Conservation (phyloP, 64 coral and sea anemone species). For the Pocillopora damicornis region DNA sequence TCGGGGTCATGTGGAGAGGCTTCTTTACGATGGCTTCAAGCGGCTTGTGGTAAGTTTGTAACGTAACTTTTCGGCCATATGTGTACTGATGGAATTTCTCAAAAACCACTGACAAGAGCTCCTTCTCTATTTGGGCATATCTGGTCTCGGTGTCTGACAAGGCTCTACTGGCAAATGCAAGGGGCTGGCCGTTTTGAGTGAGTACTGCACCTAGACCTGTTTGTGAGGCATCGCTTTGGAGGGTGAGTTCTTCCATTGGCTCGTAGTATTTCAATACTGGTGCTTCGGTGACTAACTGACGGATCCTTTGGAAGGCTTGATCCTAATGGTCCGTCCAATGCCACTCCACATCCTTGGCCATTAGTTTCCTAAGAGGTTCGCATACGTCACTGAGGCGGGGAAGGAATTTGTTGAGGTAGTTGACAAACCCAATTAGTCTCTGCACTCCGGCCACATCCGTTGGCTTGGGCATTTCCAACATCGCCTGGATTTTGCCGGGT, state of each 20-base stretch:
- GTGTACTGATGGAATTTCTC: constrained; percentile 57
- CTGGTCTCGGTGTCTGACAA: constrained; percentile 22
- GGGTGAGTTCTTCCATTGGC: not conserved
- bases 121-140: constrained; percentile 57
- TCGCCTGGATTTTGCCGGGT: not conserved
- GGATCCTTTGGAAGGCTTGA: constrained; percentile 4
- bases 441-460: constrained; percentile 8
- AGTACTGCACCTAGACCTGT: constrained; percentile 33
- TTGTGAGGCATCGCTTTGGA: constrained; percentile 37
- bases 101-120: constrained; percentile 44
- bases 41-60: constrained; percentile 38
- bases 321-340: not conserved
- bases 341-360: constrained; percentile 20
- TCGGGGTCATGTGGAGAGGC: too few species aligned
- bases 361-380: constrained; percentile 29
- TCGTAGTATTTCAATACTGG: constrained; percentile 30
- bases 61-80: constrained; percentile 14
- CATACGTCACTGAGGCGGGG: constrained; percentile 15
- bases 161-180: constrained; percentile 50
- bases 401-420: constrained; percentile 26
- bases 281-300: constrained; percentile 25
- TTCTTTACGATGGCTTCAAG: constrained; percentile 37
- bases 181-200: constrained; percentile 37
- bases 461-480: constrained; percentile 19
- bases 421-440: not conserved